Evolutionary conservation across 2,797 vertebrate genomes (phyloP), one percentile per base, ranked within the genome.

Genomic region (Microctenopoma steveboyesi): DNA sequence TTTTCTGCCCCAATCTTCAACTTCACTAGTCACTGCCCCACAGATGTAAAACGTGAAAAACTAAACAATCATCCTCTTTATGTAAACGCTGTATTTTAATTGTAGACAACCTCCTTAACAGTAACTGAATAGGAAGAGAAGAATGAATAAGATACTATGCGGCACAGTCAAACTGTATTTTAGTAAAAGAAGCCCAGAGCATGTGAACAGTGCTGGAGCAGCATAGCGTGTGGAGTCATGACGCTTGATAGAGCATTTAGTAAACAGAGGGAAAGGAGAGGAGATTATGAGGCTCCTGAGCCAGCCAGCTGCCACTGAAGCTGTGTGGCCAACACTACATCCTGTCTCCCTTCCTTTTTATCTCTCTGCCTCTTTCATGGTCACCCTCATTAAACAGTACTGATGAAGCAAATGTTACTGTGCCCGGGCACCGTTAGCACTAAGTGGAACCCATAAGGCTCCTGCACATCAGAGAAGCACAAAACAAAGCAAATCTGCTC

Each of bases 201-300:
- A 33, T 52, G 48, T 53, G 59, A 71, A 25, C 13, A 9, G 50
- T n/a, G 52, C 57, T 42, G 25, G 52, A 72, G 74, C 65, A 58
- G 73, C 54, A 40, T 64, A 50, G 69, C 40, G 45, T 70, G 82
- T 72, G 61, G 63, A 81, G 78, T 71, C 74, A 66, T 33, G 67
- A 83, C 13, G 76, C 77, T 59, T 72, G 77, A 72, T 76, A 3
- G 54, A 83, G 82, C 81, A 67, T 86, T 85, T 73, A 76, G 79
- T 74, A 75, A 77, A 76, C 74, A 62, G 69, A 76, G 85, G 74
- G 86, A 87, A 77, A 42, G 58, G 70, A 73, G 69, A 67, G 69
- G 73, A 89, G 86, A 92, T 89, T 85, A 89, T 86, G 74, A 74
- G 74, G 78, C 83, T 87, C 74, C 88, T 69, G 81, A 79, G 78